A percentile compares a stretch with the other conserved stretches of the same genome.
These are phyloP conservation scores for Ochropleura plecta DNA, from an alignment of 2,888 invertebrate genomes.

Conservation along the genomic window DNA sequence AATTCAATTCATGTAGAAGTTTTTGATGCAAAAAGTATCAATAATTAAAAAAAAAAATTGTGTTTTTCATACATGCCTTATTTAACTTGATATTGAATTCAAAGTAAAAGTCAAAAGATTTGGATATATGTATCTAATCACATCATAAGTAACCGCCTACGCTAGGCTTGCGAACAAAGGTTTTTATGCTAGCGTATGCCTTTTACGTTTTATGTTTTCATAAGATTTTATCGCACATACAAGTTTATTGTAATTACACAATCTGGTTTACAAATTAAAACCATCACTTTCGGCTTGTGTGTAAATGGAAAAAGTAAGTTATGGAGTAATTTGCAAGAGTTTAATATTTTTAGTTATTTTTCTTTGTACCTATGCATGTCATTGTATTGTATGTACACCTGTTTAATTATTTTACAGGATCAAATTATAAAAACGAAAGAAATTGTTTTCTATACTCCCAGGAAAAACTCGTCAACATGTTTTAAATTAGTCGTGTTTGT, in stretches of 20 bases:
- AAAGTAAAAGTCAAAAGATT: background rate
- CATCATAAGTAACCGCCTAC: background rate
- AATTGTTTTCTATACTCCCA: too few species aligned
- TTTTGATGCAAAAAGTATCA: background rate
- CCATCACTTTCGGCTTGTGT: background rate
- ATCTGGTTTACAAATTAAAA: constrained; percentile 14
- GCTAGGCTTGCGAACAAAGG: background rate
- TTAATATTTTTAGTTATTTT: background rate
- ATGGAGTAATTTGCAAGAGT: too few species aligned
- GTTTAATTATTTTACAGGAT: background rate
- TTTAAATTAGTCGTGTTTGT: too few species aligned
- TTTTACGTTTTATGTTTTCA: constrained; percentile 22
- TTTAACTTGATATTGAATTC: background rate
- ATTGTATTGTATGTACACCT: background rate
- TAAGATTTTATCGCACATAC: constrained; percentile 8
- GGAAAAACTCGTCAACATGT: too few species aligned
- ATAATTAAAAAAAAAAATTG: too few species aligned
- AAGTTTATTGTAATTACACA: constrained; percentile 20
- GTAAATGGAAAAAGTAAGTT: constrained; percentile 1
- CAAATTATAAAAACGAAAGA: background rate
- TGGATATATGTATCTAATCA: background rate
- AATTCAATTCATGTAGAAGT: background rate
- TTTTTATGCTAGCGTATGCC: background rate
- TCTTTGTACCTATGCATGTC: background rate
- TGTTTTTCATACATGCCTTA: background rate